Evolutionary conservation across 2,113 vertebrate species (phyloP).

Genomic region (Corythaeola cristata): DNA sequence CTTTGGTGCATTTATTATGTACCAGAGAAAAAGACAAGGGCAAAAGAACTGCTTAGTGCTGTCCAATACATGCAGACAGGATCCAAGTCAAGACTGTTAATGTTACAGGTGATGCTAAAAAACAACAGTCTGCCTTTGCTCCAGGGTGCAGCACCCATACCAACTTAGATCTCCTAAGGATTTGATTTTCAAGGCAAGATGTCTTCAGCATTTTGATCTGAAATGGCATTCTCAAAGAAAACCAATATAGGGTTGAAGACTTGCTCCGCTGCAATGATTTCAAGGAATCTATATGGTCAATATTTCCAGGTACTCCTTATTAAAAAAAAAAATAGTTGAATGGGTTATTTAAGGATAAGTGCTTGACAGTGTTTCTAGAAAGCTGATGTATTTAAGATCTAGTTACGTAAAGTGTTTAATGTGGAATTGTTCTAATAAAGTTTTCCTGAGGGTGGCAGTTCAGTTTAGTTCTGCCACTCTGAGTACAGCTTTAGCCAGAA

Average conservation of each 20-base stretch:
- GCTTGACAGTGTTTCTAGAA: not conserved
- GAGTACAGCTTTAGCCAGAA: not conserved
- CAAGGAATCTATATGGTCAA: not conserved
- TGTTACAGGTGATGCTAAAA: not conserved
- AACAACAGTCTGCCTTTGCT: not conserved
- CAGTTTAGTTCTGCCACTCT: not conserved
- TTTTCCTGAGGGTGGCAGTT: slow-evolving; percentile 35
- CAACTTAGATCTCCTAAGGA: not conserved
- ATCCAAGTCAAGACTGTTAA: not conserved
- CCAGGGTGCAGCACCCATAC: not conserved
- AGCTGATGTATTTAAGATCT: not conserved
- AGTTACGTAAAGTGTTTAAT: slow-evolving; percentile 8
- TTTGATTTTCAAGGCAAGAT: not conserved
- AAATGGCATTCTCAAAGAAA: not conserved
- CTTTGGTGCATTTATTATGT: not conserved
- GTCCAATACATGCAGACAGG: not conserved
- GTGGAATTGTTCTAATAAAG: not conserved
- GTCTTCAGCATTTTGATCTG: not conserved
- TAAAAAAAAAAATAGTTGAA: not conserved
- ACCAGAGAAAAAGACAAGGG: not conserved
- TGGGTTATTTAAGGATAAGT: not conserved
- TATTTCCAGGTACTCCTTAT: not conserved
- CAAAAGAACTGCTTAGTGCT: not conserved
- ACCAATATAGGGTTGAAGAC: not conserved
- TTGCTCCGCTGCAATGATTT: not conserved